Evolutionary conservation across 2,888 invertebrate genomes (phyloP), one percentile per base, ranked within the genome.

Genomic region (Empis livida): DNA sequence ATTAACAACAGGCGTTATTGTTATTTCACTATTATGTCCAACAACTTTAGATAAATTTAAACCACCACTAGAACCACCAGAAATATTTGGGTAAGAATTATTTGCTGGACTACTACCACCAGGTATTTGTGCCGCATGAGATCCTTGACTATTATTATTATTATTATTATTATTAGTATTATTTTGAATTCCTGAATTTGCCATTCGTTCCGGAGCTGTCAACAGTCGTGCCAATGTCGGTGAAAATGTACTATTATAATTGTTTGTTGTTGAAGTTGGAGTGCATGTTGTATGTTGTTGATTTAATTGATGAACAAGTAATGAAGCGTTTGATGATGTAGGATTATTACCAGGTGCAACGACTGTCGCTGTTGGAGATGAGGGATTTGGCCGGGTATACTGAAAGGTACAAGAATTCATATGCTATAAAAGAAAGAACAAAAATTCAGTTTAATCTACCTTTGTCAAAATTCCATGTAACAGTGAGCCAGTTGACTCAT

Each of bases 181-280:
- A 23, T 20, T 20, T 20, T 20, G 20, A 14, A 20, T 42, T 32
- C 44, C 42, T 10, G 48, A 37, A 17, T 49, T 45, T 15, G 54
- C 51, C 37, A 57, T 56, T 37, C 71, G 62, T 64, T 75, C 75
- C 59, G 74, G 75, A 50, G 85, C 84, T 54, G 86, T 87, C 59
- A 87, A 74, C 56, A 87, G 75, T 68, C 84, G 76, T 55, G 86
- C 86, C 67, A 87, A 75, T 58, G 87, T 87, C 54, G 86, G 86
- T 59, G 86, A 85, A 37, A 57, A 59, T 41, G 55, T 53, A 53
- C 54, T 58, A 35, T 52, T 55, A 47, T 52, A 56, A 40, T 49
- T 52, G 20, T 52, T 46, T 41, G 53, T 53, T 50, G 54, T 53
- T 49, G 52, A 54, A 14, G 47, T 56, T 16, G 46, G 43, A 31